Percentiles rank a stretch among this genome's conserved stretches.
These are phyloP conservation scores for Athalia cordata DNA, from an alignment of 2,888 invertebrate genomes.

Conservation along the genomic window DNA sequence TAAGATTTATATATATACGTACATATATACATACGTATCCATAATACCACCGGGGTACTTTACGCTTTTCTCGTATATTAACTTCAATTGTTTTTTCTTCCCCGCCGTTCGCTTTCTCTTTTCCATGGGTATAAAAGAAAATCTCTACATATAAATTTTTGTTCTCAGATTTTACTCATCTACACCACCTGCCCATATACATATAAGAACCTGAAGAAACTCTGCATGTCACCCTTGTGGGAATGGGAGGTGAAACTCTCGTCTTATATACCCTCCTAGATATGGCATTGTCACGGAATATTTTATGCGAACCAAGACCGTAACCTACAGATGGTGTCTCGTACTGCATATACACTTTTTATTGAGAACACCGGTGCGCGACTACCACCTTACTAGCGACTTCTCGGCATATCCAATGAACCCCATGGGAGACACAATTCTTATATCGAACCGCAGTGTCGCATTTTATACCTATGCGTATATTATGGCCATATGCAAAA, in stretches of 20 bases:
- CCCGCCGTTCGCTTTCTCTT: background rate
- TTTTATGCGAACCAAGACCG: slow-evolving; percentile 52
- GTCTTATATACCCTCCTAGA: slow-evolving; percentile 1
- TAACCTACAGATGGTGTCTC: slow-evolving; percentile 58
- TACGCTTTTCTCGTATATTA: slow-evolving; percentile 4
- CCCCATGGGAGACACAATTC: slow-evolving; percentile 43
- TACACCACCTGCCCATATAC: background rate
- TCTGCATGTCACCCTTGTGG: slow-evolving; percentile 19
- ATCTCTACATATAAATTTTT: too few species aligned
- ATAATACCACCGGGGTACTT: background rate
- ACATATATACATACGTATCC: too few species aligned
- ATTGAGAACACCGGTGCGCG: slow-evolving; percentile 38
- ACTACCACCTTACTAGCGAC: slow-evolving; percentile 12
- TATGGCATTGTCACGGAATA: slow-evolving; percentile 53
- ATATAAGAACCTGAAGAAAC: background rate
- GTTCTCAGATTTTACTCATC: too few species aligned
- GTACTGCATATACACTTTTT: slow-evolving; percentile 46
- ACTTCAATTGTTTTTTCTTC: background rate
- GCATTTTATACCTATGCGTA: too few species aligned
- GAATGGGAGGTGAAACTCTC: background rate
- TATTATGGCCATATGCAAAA: too few species aligned
- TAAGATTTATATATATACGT: too few species aligned
- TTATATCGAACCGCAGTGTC: slow-evolving; percentile 4
- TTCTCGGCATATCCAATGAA: slow-evolving; percentile 43
- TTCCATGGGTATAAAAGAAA: background rate